Evolutionary conservation across 2,888 invertebrate species (phyloP).

Genomic region (Anticlea derivata): DNA sequence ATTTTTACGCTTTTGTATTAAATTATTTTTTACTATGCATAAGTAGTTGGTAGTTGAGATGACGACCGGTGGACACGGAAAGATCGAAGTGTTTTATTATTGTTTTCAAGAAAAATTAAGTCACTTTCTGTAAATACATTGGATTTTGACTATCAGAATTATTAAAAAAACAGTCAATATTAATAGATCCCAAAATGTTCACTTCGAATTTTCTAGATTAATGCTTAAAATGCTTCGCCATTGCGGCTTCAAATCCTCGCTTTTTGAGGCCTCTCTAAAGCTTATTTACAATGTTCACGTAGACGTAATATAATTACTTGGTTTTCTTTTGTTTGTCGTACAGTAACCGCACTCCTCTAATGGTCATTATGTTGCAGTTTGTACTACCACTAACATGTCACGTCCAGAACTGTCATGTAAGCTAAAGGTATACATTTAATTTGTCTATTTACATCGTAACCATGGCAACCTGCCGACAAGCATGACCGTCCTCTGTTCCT

Average conservation of each 20-base stretch:
- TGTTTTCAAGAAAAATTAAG: conserved; percentile 12
- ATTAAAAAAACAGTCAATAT: background rate
- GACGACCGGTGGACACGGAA: conserved; percentile 70
- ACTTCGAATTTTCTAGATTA: conserved; percentile 69
- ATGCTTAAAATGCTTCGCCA: conserved; percentile 78
- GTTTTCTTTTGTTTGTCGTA: conserved; percentile 83
- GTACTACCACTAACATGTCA: conserved; percentile 84
- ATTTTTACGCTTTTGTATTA: conserved; percentile 59
- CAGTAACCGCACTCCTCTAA: conserved; percentile 83
- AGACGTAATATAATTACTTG: conserved; percentile 78
- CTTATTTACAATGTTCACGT: conserved; percentile 80
- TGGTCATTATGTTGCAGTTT: conserved; percentile 84
- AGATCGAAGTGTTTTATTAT: conserved; percentile 60
- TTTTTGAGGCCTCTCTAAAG: conserved; percentile 79
- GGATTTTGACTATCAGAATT: background rate
- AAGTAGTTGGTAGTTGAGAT: conserved; percentile 80
- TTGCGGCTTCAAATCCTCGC: conserved; percentile 79
- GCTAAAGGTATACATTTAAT: conserved; percentile 83
- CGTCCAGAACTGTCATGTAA: conserved; percentile 84
- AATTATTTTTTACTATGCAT: conserved; percentile 56
- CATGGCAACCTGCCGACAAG: conserved; percentile 71
- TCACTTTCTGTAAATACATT: background rate
- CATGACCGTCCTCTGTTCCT: conserved; percentile 70
- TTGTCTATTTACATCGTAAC: conserved; percentile 79
- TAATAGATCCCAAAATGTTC: conserved; percentile 18